Conservation (phyloP, 2,797 vertebrate species). For the Heteromormyrus szaboi region DNA sequence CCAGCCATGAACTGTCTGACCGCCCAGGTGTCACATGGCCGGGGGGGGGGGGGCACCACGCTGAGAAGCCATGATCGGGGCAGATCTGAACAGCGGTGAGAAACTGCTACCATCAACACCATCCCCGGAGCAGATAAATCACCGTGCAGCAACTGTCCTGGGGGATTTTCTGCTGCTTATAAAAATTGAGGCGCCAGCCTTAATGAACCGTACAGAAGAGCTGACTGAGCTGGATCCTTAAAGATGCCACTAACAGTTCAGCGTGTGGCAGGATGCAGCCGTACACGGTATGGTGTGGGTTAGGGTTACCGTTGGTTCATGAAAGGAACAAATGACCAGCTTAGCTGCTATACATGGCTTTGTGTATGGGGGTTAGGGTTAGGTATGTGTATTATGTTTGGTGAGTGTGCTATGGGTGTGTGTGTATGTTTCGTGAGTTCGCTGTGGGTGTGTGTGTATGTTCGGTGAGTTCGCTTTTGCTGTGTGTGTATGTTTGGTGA, state of each 20-base stretch:
- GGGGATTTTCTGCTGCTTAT: not conserved
- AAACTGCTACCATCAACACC: not conserved
- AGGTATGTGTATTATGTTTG: not conserved
- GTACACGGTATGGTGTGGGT: not conserved
- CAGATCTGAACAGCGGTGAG: not conserved
- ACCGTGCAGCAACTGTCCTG: not conserved
- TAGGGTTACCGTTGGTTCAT: not conserved
- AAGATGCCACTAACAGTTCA: not conserved
- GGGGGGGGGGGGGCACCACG: not conserved
- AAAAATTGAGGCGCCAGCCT: not conserved
- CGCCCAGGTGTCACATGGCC: not conserved
- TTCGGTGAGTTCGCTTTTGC: not conserved
- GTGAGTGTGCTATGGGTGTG: not conserved
- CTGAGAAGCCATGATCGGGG: not conserved
- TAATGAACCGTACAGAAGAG: not conserved
- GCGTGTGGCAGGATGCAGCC: not conserved
- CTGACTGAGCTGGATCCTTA: not conserved
- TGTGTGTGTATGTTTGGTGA: not conserved
- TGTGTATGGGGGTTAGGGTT: not conserved
- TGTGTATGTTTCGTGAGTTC: not conserved
- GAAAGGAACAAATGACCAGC: not conserved
- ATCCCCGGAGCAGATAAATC: not conserved
- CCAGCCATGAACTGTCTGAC: not conserved
- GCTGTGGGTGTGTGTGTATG: not conserved
- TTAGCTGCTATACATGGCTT: not conserved